Base-by-base conservation (phyloP, 2,797 vertebrate genomes). In the Rachycentron canadum region DNA sequence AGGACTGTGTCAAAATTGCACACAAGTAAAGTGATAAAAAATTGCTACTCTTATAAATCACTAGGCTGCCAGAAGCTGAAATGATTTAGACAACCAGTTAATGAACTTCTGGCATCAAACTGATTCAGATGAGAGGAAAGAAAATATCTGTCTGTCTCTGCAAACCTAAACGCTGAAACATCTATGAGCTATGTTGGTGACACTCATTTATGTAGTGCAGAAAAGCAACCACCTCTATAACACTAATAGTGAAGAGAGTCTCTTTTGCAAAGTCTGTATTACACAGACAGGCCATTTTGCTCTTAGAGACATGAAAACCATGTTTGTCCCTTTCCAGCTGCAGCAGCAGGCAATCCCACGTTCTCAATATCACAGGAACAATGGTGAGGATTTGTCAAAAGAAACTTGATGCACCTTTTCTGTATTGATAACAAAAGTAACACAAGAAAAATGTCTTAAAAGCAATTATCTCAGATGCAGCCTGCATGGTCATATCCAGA, bases 11-110 rank as follows among this genome's bases (percentile, higher is more conserved):
- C 23, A 76, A 55, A 82, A 67, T 60, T 76, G 64, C 70, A 78
- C 71, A 74, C 2, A 67, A 52, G 74, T 73, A 58, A 81, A 79
- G 47, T 69, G 13, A 79, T 49, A 3, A 73, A 69, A 67, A 68
- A 67, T 36, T 23, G 25, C 19, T 36, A 17, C 58, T 10, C 38
- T 73, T 72, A 60, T 7, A 67, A 41, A 66, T 67, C 4, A 64
- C 59, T 73, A 43, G 13, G 71, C 7, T 47, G 4, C 50, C 13
- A 36, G 17, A 16, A 72, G 38, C 25, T 38, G 14, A 78, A 76
- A 69, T 63, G n/a, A 86, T 61, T 7, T 10, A 53, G 43, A 70
- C 26, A 50, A 73, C 70, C 30, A 47, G 17, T 66, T 28, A 17
- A 40, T 68, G 9, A 68, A 49, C 21, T 25, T 10, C n/a, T 59